Evolutionary conservation across 2,888 invertebrate species (phyloP).

Genomic region (Criorhina ranunculi): DNA sequence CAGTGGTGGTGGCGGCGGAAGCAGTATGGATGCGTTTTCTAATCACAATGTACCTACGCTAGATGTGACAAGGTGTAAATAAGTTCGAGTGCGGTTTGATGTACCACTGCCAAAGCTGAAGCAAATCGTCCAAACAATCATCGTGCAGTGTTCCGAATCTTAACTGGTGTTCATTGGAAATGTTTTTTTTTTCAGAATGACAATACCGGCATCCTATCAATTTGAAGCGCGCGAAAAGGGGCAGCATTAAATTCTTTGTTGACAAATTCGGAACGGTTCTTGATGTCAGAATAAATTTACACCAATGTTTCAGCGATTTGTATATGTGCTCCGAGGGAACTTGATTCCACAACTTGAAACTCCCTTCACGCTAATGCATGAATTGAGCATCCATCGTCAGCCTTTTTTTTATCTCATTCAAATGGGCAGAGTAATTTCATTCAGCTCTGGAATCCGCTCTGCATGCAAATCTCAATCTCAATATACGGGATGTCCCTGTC

Average conservation of each 20-base stretch:
- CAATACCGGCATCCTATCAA: slow-evolving; percentile 50
- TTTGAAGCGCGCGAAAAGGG: slow-evolving; percentile 56
- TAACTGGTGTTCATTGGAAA: neutral
- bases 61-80: slow-evolving; percentile 36
- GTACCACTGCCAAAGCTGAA: neutral
- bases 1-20: slow-evolving; percentile 27
- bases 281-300: slow-evolving; percentile 78
- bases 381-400: slow-evolving; percentile 70
- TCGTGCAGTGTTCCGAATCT: neutral
- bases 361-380: slow-evolving; percentile 53
- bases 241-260: slow-evolving; percentile 75
- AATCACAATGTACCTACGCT: slow-evolving; percentile 7
- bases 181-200: slow-evolving; percentile 1
- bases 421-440: slow-evolving; percentile 65
- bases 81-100: slow-evolving; percentile 11
- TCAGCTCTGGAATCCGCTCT: slow-evolving; percentile 56
- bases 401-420: slow-evolving; percentile 64
- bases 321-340: slow-evolving; percentile 18
- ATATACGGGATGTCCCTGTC: slow-evolving; percentile 20
- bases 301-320: slow-evolving; percentile 54
- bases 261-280: slow-evolving; percentile 78
- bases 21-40: slow-evolving; percentile 19
- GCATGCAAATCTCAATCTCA: slow-evolving; percentile 67
- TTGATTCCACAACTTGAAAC: slow-evolving; percentile 41
- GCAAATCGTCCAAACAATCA: neutral